Base-by-base conservation (phyloP, 2,888 invertebrate species). In the Dryadula phaetusa region DNA sequence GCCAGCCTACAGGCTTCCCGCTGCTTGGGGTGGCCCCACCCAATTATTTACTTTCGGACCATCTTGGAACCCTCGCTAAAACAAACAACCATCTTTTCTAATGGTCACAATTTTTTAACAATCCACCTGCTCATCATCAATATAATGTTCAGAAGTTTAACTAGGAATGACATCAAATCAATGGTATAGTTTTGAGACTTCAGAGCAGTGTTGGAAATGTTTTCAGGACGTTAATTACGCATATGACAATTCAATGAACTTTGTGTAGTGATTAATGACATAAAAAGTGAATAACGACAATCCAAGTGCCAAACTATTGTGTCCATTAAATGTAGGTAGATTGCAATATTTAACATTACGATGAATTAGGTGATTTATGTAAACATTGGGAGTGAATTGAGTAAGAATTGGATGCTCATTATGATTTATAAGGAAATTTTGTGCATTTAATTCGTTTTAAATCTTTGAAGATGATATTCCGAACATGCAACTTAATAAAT, bases 51-150 rank as follows among this genome's bases (percentile, higher is more conserved):
- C 88, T 94, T 64, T 94, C 94, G 25, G 94, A 94, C 81, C 94
- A 94, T 77, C 88, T 94, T 72, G 94, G 94, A 73, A 93, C 94
- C 16, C 90, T 94, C 69, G 91, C 94, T 64, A 93, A 93, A 80
- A 88, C 94, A 74, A 94, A 94, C 83, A 94, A 94, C 85, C 94
- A 94, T 86, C 91, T 94, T 83, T 94, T 94, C 90, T 94, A 94
- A 94, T 92, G 84, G 86, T 83, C 79, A 82, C 82, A 83, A 78
- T 72, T 70, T 72, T 74, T 75, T 64, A 75, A 74, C 64, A 69
- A 61, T 63, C 64, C 47, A 18, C 58, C 58, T 64, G 64, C 64
- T 58, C 58, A 64, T 32, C 60, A 64, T 10, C 56, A 49, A 47
- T 58, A 63, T 40, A 60, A 61, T 47, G 25, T 47, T 25, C 20